Conservation (phyloP, 2,888 invertebrate genomes). For the Diarsia rubi region DNA sequence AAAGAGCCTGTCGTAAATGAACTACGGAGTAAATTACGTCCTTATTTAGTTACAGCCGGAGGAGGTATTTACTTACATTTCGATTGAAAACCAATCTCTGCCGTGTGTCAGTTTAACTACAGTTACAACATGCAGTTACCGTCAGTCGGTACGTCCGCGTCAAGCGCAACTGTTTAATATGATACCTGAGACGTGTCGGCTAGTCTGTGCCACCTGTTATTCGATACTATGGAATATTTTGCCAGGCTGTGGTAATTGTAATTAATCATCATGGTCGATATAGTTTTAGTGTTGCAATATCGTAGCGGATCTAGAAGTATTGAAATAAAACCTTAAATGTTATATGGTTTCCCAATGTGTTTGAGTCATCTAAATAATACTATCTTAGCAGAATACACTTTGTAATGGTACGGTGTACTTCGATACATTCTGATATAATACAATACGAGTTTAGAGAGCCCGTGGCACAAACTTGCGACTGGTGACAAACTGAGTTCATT, state of each 20-base stretch:
- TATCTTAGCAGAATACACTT: neutral
- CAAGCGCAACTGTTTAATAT: neutral
- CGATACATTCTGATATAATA: neutral
- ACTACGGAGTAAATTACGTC: no score
- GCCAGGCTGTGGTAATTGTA: conserved; percentile 15
- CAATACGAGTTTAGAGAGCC: neutral
- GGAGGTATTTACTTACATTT: neutral
- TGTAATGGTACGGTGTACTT: neutral
- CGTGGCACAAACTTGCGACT: neutral
- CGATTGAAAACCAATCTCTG: neutral
- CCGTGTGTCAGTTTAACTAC: neutral
- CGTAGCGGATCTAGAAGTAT: conserved; percentile 6
- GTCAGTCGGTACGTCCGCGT: conserved; percentile 5
- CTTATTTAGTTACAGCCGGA: neutral
- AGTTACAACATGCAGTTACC: conserved; percentile 1
- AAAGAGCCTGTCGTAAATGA: neutral
- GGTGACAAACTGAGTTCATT: neutral
- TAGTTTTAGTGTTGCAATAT: conserved; percentile 20
- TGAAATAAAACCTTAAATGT: neutral
- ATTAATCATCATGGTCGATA: conserved; percentile 31
- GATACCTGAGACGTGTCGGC: conserved; percentile 22
- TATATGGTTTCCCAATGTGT: neutral
- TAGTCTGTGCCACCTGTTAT: conserved; percentile 16
- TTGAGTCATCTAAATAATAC: neutral
- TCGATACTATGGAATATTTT: conserved; percentile 17